A percentile compares a stretch with the other conserved stretches of the same genome.
Conservation (phyloP, 2,113 vertebrate genomes). For the Ictidomys tridecemlineatus region DNA sequence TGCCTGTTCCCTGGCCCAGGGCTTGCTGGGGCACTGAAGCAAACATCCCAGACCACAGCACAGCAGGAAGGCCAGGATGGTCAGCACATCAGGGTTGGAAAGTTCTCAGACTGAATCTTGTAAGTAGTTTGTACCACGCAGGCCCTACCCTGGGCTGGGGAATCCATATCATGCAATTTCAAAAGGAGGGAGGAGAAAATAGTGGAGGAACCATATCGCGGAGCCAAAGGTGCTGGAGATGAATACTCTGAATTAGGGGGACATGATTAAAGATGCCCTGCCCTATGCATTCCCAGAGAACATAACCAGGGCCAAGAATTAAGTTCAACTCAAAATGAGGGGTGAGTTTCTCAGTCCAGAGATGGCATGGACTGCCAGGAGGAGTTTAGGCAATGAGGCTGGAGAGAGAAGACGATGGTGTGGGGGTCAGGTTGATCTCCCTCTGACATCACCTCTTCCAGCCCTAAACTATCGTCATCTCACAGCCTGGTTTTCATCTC, state of each 20-base stretch:
- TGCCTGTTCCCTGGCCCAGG: neutral
- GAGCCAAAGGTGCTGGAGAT: neutral
- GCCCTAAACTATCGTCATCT: neutral
- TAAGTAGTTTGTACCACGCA: neutral
- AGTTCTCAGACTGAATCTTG: neutral
- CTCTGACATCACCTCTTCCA: neutral
- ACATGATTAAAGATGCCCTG: neutral
- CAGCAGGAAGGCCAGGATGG: neutral
- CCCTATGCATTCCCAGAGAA: neutral
- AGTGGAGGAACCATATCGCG: neutral
- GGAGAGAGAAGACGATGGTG: neutral
- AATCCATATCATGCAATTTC: neutral
- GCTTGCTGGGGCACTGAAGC: neutral
- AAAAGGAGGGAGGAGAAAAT: neutral
- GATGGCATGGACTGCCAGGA: neutral
- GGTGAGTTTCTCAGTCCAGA: neutral
- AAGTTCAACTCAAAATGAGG: neutral
- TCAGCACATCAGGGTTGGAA: neutral
- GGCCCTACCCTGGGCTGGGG: neutral
- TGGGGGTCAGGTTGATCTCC: no score
- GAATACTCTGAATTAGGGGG: neutral
- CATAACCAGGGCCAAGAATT: neutral
- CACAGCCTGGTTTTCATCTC: neutral
- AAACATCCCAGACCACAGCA: neutral
- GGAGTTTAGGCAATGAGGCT: neutral